Evolutionary conservation across 1,140 invertebrate genomes (phyloP).

Genomic region (Drosophila asahinai): DNA sequence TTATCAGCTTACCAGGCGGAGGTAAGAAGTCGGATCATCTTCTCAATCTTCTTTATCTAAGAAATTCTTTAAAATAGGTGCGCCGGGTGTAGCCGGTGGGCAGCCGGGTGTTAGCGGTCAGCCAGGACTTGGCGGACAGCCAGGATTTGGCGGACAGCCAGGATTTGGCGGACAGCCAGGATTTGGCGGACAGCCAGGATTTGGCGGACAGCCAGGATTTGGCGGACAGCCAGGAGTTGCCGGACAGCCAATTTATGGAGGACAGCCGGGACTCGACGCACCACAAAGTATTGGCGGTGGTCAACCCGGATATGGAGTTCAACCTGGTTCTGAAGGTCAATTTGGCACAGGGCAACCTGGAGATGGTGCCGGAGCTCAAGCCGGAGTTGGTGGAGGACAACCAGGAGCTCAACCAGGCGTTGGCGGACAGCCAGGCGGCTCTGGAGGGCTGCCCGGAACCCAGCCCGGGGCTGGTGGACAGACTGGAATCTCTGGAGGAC

Average conservation of each 20-base stretch:
- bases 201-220: not conserved
- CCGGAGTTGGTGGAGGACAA: slow-evolving; percentile 21
- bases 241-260: not conserved
- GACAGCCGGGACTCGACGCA: slow-evolving; percentile 1
- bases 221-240: not conserved
- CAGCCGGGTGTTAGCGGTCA: slow-evolving; percentile 28
- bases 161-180: not conserved
- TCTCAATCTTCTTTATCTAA: no score
- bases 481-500: no score
- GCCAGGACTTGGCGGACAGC: not conserved
- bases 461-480: slow-evolving; percentile 5
- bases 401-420: slow-evolving; percentile 28
- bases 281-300: not conserved
- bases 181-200: slow-evolving; percentile 1
- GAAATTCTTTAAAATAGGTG: not conserved
- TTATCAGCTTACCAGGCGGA: slow-evolving; percentile 58
- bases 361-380: slow-evolving; percentile 6
- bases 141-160: not conserved
- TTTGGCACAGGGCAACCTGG: slow-evolving; percentile 10
- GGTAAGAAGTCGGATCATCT: slow-evolving; percentile 21
- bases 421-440: slow-evolving; percentile 13
- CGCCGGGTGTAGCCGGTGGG: slow-evolving; percentile 20
- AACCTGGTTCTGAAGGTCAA: slow-evolving; percentile 24
- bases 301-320: slow-evolving; percentile 16
- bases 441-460: slow-evolving; percentile 9